Conservation (phyloP, 2,797 vertebrate species). For the Etheostoma nigrum region DNA sequence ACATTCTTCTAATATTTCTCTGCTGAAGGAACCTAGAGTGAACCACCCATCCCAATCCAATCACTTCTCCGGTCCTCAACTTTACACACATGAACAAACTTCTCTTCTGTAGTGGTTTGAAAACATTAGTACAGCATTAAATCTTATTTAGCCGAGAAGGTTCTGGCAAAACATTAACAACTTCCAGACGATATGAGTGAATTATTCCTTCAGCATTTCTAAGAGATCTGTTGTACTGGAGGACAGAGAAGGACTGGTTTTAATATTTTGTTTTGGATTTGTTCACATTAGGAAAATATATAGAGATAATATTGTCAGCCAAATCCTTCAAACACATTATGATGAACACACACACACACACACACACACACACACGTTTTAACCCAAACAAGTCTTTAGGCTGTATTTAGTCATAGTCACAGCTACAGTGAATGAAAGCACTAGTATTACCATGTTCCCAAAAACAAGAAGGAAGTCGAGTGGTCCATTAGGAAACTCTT, state of each 20-base stretch:
- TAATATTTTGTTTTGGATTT: too few species aligned
- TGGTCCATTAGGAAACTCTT: too few species aligned
- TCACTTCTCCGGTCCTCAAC: fast-evolving
- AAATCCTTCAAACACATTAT: too few species aligned
- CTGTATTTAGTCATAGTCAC: neutral
- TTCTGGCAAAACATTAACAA: neutral
- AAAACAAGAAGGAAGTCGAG: neutral
- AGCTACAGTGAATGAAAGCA: neutral
- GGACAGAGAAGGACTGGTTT: too few species aligned
- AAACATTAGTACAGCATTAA: neutral
- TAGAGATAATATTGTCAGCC: too few species aligned
- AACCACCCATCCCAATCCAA: neutral
- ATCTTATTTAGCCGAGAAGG: neutral
- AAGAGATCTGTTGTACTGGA: neutral
- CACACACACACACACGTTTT: too few species aligned
- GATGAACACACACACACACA: too few species aligned
- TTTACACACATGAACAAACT: neutral
- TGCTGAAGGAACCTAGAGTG: neutral
- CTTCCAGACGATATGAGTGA: neutral
- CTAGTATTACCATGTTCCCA: neutral
- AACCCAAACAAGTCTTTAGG: neutral
- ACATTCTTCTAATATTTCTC: constrained; percentile 27
- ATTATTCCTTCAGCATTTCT: neutral
- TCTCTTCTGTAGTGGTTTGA: neutral
- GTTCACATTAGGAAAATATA: too few species aligned